Conservation (phyloP, 1,140 invertebrate species). For the Camponotus pennsylvanicus region DNA sequence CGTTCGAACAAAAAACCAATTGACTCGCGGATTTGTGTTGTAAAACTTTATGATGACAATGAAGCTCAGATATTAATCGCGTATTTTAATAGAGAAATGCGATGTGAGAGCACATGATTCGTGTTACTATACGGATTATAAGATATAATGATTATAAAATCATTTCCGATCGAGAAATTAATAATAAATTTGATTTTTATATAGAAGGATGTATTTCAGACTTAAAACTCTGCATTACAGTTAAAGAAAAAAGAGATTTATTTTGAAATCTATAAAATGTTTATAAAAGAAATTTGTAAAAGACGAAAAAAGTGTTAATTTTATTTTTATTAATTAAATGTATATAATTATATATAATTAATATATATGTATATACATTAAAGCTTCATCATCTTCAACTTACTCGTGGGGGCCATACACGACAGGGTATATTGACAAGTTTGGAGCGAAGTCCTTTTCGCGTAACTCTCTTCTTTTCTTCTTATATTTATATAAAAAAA, state of each 20-base stretch:
- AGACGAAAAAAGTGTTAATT: not conserved
- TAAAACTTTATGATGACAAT: constrained; percentile 12
- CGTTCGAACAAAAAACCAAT: not conserved
- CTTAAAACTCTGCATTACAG: not conserved
- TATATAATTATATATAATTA: no score
- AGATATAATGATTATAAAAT: not conserved
- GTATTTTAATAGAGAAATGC: not conserved
- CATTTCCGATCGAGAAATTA: not conserved
- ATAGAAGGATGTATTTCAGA: not conserved
- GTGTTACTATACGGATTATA: not conserved
- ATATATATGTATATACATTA: not conserved
- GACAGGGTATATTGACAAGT: no score
- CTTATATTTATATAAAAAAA: no score
- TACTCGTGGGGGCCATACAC: no score
- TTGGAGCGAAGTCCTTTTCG: no score
- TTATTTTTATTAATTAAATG: not conserved
- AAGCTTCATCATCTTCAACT: not conserved
- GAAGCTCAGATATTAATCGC: not conserved
- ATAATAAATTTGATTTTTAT: not conserved
- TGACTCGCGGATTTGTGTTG: not conserved
- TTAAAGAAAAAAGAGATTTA: not conserved
- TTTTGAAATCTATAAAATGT: not conserved
- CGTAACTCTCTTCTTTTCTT: no score
- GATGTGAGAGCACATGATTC: not conserved
- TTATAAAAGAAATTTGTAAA: not conserved